phyloP scores from a whole-genome alignment of 1,140 invertebrate species.

The Drosophila ogumai region DNA sequence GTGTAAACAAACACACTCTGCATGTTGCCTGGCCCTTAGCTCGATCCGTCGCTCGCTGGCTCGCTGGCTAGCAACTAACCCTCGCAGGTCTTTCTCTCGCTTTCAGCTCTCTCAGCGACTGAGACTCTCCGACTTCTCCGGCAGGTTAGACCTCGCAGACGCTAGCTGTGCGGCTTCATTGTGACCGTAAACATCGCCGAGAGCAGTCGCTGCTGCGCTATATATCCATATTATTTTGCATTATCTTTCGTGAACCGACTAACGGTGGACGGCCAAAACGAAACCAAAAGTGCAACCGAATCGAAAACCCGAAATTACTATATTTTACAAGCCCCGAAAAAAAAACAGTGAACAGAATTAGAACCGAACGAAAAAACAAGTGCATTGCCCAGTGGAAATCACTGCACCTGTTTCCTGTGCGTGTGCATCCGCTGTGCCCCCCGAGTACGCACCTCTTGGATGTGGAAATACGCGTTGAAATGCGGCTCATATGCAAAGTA shows the following conservation, averaged over 20 bases:
- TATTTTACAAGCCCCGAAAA: constrained; percentile 6
- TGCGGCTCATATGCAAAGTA: constrained; percentile 35
- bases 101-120: background rate
- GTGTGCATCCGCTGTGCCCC: constrained; percentile 46
- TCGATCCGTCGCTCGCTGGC: constrained; percentile 29
- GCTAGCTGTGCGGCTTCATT: constrained; percentile 42
- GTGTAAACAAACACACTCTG: background rate
- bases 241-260: constrained; percentile 11
- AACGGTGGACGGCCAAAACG: constrained; percentile 24
- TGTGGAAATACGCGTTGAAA: constrained; percentile 64
- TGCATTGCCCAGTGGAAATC: constrained; percentile 20
- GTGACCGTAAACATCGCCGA: constrained; percentile 50
- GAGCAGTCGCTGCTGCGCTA: constrained; percentile 44
- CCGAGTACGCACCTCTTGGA: constrained; percentile 66
- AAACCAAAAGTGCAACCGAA: constrained; percentile 55
- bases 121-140: constrained; percentile 11
- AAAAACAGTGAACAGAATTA: constrained; percentile 31
- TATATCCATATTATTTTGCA: background rate
- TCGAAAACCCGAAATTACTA: background rate
- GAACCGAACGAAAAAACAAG: constrained; percentile 24
- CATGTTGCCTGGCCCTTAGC: constrained; percentile 12
- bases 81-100: constrained; percentile 11
- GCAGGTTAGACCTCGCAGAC: constrained; percentile 54
- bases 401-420: constrained; percentile 73
- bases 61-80: constrained; percentile 4